Base-by-base conservation (phyloP, 30 jellyfish, hydroid and myxozoan species). In the Mastigias papua region DNA sequence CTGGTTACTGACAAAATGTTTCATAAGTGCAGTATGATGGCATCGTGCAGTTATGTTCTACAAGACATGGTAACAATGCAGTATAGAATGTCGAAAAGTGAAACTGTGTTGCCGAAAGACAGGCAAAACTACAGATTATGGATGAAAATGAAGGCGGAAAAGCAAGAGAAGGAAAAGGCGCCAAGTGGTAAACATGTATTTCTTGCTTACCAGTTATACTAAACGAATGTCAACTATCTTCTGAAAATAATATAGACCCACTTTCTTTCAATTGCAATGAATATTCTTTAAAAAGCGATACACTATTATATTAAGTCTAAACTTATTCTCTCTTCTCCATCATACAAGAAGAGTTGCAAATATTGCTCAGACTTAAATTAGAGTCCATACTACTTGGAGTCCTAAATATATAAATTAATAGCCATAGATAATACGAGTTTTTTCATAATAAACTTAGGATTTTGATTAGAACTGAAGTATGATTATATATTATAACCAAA, bases 11-110 rank as follows among this genome's bases (percentile, higher is more conserved):
- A 46, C 28, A 19, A 57, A 27, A 28, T 22, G 34, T 77, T 77
- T 30, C 78, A 77, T 62, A 33, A 29, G n/a, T 77, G 88, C 46
- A 74, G 79, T 26, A 28, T 28, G 68, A 31, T 16, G 3, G 67
- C 26, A 58, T n/a, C 77, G 1, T 77, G 88, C 88, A 77, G 28
- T 13, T 58, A 0, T 33, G 78, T 77, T 31, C 10, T 21, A 1
- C 22, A 57, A 48, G 61, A 77, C 32, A 8, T 23, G 28, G 21
- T 6, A 4, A 26, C 70, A 33, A 33, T 2, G 46, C 11, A 27
- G 23, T 77, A 27, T 69, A 7, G 67, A 32, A 77, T 13, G 49
- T 17, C 58, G 22, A 29, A 58, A 23, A 28, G 22, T 16, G 74
- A 28, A 21, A 30, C 11, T 4, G 74, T 31, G 15, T 23, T 77